These are phyloP conservation scores for Eurystomus glaucurus DNA, from an alignment of 2,797 vertebrate species.

Conservation along the genomic window DNA sequence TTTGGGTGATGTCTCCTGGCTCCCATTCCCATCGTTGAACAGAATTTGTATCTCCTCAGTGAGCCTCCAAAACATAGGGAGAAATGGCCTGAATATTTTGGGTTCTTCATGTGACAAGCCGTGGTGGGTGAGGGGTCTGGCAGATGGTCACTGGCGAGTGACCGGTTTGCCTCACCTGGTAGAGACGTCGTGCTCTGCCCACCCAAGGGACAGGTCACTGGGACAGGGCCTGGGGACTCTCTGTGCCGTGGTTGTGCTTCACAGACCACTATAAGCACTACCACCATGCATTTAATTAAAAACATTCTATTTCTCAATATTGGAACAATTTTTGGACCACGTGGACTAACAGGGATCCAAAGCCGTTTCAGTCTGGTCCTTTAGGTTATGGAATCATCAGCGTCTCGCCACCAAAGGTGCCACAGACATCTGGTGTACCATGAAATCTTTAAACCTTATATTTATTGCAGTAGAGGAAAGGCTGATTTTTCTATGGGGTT, in stretches of 20 bases:
- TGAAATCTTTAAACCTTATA: background rate
- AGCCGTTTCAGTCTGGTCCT: background rate
- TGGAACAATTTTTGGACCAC: background rate
- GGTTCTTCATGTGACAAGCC: background rate
- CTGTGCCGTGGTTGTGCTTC: background rate
- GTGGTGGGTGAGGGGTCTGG: background rate
- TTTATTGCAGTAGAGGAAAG: background rate
- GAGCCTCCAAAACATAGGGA: background rate
- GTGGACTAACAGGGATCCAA: background rate
- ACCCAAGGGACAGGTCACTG: fast-evolving
- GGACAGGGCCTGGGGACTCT: background rate
- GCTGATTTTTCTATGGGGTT: background rate
- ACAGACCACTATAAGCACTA: background rate
- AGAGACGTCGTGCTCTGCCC: fast-evolving
- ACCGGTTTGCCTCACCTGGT: background rate
- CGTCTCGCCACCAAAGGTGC: background rate
- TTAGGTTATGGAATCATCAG: background rate
- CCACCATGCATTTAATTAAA: background rate
- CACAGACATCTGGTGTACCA: background rate
- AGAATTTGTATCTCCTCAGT: background rate
- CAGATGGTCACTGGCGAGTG: background rate
- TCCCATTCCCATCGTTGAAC: background rate
- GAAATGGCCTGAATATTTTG: background rate
- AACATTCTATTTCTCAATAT: background rate
- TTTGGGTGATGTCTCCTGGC: background rate